Conservation (phyloP, 2,888 invertebrate species). For the Hirtodrosophila confusa region DNA sequence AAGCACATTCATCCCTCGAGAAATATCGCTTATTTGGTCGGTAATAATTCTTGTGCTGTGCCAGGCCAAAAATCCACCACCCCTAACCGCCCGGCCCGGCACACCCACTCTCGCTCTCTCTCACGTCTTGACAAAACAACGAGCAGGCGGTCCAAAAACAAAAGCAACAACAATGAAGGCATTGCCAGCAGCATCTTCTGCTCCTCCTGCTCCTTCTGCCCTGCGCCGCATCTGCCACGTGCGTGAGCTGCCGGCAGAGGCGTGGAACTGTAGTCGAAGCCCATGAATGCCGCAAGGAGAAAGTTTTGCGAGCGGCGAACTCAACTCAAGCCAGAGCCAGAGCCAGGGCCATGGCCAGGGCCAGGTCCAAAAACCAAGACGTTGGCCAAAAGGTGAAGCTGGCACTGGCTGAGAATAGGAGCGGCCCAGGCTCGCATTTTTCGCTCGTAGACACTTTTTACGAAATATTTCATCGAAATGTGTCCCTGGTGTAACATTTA, state of each 20-base stretch:
- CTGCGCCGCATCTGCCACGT: slow-evolving; percentile 53
- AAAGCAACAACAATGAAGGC: slow-evolving; percentile 51
- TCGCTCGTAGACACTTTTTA: slow-evolving; percentile 83
- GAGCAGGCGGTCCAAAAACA: slow-evolving; percentile 41
- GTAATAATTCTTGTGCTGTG: slow-evolving; percentile 81
- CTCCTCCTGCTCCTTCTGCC: slow-evolving; percentile 12
- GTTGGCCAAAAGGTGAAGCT: slow-evolving; percentile 48
- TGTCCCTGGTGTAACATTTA: slow-evolving; percentile 85
- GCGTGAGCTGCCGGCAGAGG: slow-evolving; percentile 60
- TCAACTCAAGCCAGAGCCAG: slow-evolving; percentile 2
- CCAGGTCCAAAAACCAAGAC: slow-evolving; percentile 46
- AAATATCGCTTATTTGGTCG: slow-evolving; percentile 83
- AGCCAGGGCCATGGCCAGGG: background rate
- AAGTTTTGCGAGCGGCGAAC: slow-evolving; percentile 66
- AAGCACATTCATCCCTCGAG: slow-evolving; percentile 84
- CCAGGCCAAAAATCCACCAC: slow-evolving; percentile 49
- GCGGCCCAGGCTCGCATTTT: slow-evolving; percentile 67
- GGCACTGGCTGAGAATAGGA: slow-evolving; percentile 32
- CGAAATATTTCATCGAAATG: slow-evolving; percentile 85
- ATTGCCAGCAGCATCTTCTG: slow-evolving; percentile 60
- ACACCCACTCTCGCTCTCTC: background rate
- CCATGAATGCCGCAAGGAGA: slow-evolving; percentile 78
- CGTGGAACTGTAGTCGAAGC: slow-evolving; percentile 33
- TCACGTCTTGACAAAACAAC: slow-evolving; percentile 49
- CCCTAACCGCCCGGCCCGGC: slow-evolving; percentile 1